Evolutionary conservation across 2,888 invertebrate genomes (phyloP).

Genomic region (Iselma pallidipennis): DNA sequence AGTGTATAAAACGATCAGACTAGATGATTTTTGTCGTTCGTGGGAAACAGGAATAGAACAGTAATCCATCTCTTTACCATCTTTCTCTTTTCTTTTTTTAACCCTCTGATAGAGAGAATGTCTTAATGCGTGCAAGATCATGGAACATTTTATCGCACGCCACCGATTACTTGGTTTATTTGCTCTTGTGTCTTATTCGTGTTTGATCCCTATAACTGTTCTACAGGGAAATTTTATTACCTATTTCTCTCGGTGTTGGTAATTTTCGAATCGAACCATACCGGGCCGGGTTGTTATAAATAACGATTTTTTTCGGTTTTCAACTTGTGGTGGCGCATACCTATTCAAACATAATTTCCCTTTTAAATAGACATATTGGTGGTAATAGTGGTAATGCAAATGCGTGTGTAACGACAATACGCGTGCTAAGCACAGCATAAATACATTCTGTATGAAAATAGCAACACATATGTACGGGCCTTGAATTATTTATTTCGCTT

Average conservation of each 20-base stretch:
- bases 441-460: conserved; percentile 27
- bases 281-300: too few species aligned
- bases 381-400: conserved; percentile 15
- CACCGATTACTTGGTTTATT: conserved; percentile 37
- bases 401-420: conserved; percentile 36
- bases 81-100: too few species aligned
- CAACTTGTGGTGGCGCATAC: background rate
- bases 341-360: too few species aligned
- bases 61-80: background rate
- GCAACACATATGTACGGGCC: conserved; percentile 26
- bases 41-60: background rate
- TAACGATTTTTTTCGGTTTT: background rate
- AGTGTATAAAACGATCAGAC: background rate
- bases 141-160: conserved; percentile 37
- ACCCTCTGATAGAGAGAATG: too few species aligned
- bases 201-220: conserved; percentile 29
- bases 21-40: background rate
- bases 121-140: conserved; percentile 36
- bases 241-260: background rate
- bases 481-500: conserved; percentile 27
- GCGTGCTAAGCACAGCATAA: conserved; percentile 29
- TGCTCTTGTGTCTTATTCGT: conserved; percentile 25
- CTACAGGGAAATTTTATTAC: conserved; percentile 14
- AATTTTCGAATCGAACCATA: too few species aligned
- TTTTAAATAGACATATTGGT: background rate